Conservation (phyloP, 2,113 vertebrate genomes). For the Penelope pileata region DNA sequence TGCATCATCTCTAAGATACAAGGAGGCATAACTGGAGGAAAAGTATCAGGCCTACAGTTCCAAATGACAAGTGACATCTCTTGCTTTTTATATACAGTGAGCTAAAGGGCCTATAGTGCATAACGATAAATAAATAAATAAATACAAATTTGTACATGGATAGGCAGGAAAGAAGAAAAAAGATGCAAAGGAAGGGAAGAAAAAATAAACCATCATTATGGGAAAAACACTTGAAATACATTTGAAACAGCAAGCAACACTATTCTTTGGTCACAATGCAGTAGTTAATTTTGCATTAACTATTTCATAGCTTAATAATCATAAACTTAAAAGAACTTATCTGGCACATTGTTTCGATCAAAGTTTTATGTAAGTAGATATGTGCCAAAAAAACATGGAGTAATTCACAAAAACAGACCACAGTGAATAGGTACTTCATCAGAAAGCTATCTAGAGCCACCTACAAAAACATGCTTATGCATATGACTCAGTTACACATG, state of each 20-base stretch:
- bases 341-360: not conserved
- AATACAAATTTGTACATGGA: not conserved
- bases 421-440: not conserved
- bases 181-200: not conserved
- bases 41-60: slow-evolving; percentile 8
- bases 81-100: not conserved
- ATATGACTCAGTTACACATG: not conserved
- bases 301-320: not conserved
- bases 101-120: not conserved
- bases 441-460: not conserved
- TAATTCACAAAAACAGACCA: not conserved
- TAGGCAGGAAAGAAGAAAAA: not conserved
- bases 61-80: not conserved
- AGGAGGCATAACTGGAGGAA: not conserved
- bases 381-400: not conserved
- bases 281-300: not conserved
- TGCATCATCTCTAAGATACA: not conserved
- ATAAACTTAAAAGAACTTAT: not conserved
- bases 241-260: not conserved
- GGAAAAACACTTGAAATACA: not conserved
- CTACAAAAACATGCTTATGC: not conserved
- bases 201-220: not conserved
- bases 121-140: not conserved
- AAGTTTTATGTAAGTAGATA: not conserved
- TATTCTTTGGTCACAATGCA: not conserved